phyloP scores from a whole-genome alignment of 2,113 vertebrate genomes.

The Alethe diademata region DNA sequence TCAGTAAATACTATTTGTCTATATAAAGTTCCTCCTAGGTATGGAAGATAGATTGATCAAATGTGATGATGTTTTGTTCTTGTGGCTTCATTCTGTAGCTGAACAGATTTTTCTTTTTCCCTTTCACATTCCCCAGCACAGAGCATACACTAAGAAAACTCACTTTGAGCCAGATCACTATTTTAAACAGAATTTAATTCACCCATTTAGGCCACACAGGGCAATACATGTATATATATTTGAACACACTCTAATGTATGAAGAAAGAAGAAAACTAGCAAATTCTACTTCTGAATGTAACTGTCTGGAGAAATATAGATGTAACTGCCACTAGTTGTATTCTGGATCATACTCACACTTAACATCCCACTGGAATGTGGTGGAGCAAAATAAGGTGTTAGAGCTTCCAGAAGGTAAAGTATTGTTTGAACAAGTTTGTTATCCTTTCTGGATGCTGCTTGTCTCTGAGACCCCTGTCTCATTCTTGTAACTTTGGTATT shows the following conservation, averaged over 20 bases:
- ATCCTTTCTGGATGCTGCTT: background rate
- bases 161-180: background rate
- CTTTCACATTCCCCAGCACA: background rate
- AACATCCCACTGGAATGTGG: background rate
- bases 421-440: background rate
- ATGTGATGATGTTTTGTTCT: background rate
- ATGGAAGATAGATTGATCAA: background rate
- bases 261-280: background rate
- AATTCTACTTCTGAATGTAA: background rate
- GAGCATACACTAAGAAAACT: background rate
- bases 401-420: background rate
- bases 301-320: background rate
- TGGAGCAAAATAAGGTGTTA: background rate
- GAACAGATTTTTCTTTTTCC: background rate
- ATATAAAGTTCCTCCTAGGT: background rate
- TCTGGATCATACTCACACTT: background rate
- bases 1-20: background rate
- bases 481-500: background rate
- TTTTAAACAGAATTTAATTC: background rate
- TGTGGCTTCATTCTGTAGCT: background rate
- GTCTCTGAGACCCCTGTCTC: background rate
- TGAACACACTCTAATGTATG: fast-evolving
- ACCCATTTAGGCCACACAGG: background rate
- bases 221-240: background rate
- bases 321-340: background rate